phyloP scores from a whole-genome alignment of 2,888 invertebrate genomes.

The Lampropteryx suffumata region DNA sequence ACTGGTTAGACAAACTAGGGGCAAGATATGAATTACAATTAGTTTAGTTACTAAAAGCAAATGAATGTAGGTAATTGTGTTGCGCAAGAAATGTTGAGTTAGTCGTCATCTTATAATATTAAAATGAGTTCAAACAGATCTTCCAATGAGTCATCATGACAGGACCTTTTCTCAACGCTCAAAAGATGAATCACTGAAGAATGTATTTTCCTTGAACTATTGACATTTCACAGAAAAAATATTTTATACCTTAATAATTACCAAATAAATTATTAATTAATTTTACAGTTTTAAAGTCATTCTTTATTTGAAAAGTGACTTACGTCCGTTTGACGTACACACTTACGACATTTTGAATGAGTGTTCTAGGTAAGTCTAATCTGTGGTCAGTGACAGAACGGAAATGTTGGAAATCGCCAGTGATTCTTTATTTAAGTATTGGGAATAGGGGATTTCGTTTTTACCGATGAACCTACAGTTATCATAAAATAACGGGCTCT shows the following conservation, averaged over 20 bases:
- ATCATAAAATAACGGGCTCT: neutral
- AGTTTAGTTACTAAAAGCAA: too few species aligned
- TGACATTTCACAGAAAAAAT: conserved; percentile 48
- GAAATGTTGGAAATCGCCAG: conserved; percentile 8
- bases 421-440: neutral
- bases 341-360: conserved; percentile 11
- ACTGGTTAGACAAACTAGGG: too few species aligned
- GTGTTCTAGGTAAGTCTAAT: conserved; percentile 13
- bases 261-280: neutral
- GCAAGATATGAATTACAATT: too few species aligned
- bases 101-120: conserved; percentile 26
- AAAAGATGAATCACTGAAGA: conserved; percentile 48
- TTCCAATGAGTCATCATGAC: conserved; percentile 45
- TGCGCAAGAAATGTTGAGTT: neutral
- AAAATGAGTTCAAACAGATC: conserved; percentile 57
- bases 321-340: conserved; percentile 20
- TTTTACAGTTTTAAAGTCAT: conserved; percentile 11
- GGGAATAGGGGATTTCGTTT: conserved; percentile 4
- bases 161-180: conserved; percentile 37
- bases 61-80: too few species aligned
- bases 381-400: conserved; percentile 27
- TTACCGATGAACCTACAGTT: neutral
- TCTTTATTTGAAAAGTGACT: conserved; percentile 27
- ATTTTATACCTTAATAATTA: neutral
- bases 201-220: conserved; percentile 55